Evolutionary conservation across 2,797 vertebrate genomes (phyloP), one percentile per base, ranked within the genome.

Genomic region (Neosilurus hyrtlii): DNA sequence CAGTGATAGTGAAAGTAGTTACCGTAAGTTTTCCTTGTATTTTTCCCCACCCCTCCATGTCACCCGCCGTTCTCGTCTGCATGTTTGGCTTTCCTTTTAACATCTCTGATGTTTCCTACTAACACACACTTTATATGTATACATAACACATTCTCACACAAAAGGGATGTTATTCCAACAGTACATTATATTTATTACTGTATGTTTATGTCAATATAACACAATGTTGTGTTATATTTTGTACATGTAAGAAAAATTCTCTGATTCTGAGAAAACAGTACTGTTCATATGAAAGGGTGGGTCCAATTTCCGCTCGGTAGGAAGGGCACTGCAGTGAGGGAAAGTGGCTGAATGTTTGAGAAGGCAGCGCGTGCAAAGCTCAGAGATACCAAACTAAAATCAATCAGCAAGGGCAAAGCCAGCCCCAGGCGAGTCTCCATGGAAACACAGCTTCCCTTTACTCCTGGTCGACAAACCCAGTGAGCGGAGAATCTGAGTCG

Each of bases 1-100:
- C 96, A 99, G 97, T 90, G 97, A 99, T 94, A 99, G 97, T 89
- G 97, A 99, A 92, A 98, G 97, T 94, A 99, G 97, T 94, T 97
- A 96, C 96, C 97, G 97, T 99, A 97, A 98, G 97, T 98, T 86
- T 91, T 90, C 85, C 93, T 88, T 57, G 89, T 90, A 68, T 84
- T 81, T 57, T 72, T 35, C 52, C 18, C 51, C 59, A 15, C 37
- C 61, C 51, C 10, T 71, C 70, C 65, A 51, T 82, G 7, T 49
- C 73, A 54, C 15, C 66, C 83, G 26, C 73, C 84, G 81, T 51
- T 74, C 59, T 57, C 37, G 26, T 71, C 80, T 52, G 51, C 76
- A 56, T 43, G 52, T 79, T 57, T 18, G 61, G 16, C 35, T 84
- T 30, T 62, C 71, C 52, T 65, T 80, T 61, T 63, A 22, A 80